phyloP scores from a whole-genome alignment of 2,888 invertebrate genomes.

The Sphinx pinastri region DNA sequence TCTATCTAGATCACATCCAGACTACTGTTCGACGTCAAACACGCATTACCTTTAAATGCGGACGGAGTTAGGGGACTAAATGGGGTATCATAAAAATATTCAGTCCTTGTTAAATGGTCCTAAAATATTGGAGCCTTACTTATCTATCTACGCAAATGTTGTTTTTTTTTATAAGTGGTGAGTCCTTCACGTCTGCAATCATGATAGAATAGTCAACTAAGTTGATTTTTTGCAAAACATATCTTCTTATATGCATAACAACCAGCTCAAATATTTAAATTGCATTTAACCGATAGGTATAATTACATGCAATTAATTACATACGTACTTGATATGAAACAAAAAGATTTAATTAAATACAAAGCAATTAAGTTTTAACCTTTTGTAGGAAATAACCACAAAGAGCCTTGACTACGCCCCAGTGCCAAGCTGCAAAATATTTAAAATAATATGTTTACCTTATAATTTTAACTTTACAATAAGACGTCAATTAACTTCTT shows the following conservation, averaged over 20 bases:
- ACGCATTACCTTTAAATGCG: constrained; percentile 24
- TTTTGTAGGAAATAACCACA: constrained; percentile 17
- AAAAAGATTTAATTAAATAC: constrained; percentile 23
- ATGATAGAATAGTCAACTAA: too few species aligned
- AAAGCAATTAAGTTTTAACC: constrained; percentile 16
- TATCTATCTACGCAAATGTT: too few species aligned
- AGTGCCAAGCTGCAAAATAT: constrained; percentile 40
- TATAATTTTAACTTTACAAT: constrained; percentile 33
- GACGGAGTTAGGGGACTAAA: constrained; percentile 1
- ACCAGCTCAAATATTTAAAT: too few species aligned
- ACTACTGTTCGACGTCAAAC: constrained; percentile 32
- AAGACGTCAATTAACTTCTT: constrained; percentile 36
- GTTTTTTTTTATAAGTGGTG: too few species aligned
- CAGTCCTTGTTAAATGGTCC: not conserved
- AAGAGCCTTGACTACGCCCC: constrained; percentile 20
- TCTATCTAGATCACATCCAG: constrained; percentile 39
- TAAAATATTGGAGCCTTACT: too few species aligned
- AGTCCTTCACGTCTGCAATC: too few species aligned
- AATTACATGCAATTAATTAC: constrained; percentile 5
- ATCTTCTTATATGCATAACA: too few species aligned
- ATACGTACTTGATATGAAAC: not conserved
- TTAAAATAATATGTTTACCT: constrained; percentile 33
- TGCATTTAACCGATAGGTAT: not conserved
- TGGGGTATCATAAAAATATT: not conserved
- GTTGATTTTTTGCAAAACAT: too few species aligned